A percentile compares a stretch with the other conserved stretches of the same genome.
phyloP scores from a whole-genome alignment of 2,888 invertebrate genomes.

The Panzeria rudis region DNA sequence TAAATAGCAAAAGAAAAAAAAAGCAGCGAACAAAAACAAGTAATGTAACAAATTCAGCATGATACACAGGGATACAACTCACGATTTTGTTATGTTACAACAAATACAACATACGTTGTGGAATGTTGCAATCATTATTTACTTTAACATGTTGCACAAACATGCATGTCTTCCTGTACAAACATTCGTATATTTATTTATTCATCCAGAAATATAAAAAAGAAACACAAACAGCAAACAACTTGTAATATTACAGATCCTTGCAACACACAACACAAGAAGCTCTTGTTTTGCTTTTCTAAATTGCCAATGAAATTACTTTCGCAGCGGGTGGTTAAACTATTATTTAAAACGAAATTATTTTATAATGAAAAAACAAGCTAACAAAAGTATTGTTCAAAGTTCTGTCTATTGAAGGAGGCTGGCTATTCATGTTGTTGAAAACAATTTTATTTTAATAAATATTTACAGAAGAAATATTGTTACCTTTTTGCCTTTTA shows the following conservation, averaged over 20 bases:
- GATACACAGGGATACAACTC: slow-evolving; percentile 45
- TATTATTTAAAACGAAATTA: slow-evolving; percentile 12
- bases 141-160: slow-evolving; percentile 42
- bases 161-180: slow-evolving; percentile 12
- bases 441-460: not conserved
- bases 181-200: not conserved
- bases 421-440: not conserved
- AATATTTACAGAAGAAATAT: too few species aligned
- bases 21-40: not conserved
- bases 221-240: not conserved
- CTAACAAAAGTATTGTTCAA: not conserved
- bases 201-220: not conserved
- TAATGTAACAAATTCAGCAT: slow-evolving; percentile 44
- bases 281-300: slow-evolving; percentile 49
- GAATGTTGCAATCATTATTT: slow-evolving; percentile 57
- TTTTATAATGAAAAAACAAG: not conserved
- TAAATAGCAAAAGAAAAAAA: slow-evolving; percentile 11
- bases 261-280: slow-evolving; percentile 37
- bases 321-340: slow-evolving; percentile 64
- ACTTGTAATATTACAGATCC: slow-evolving; percentile 1
- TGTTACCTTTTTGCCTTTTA: too few species aligned
- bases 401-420: not conserved
- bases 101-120: slow-evolving; percentile 28
- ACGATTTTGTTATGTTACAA: slow-evolving; percentile 55
- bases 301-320: slow-evolving; percentile 64